Evolutionary conservation across 2,888 invertebrate genomes (phyloP), one percentile per base, ranked within the genome.

Genomic region (Allygus modestus): DNA sequence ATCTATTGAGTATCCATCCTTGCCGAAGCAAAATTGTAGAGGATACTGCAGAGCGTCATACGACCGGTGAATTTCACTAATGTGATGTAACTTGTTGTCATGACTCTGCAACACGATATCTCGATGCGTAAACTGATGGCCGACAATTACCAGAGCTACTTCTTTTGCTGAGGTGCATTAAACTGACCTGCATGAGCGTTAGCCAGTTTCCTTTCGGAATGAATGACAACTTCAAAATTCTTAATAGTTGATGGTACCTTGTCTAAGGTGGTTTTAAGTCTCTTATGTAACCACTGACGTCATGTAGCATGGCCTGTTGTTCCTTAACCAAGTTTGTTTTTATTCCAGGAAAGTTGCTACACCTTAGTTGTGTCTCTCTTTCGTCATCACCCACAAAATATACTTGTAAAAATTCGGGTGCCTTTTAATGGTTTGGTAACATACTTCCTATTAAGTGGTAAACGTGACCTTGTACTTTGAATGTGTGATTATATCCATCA

Each of bases 381-480:
- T 81, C 31, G n/a, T 28, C 31, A 31, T 54, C 28, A 51, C 85
- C 84, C n/a, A 86, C 79, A 83, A 86, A 87, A 83, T 87, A 88
- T n/a, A 88, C 17, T 87, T 88, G 87, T 33, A 88, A 69, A 81
- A 87, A 88, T 15, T n/a, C 9, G 9, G 33, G 77, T 82, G 86
- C n/a, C n/a, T n/a, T n/a, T 46, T 85, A 12, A 4, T 17, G 9
- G 17, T 33, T 33, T 31, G 87, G 86, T 0, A 87, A 41, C 11
- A 87, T 75, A 37, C 83, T 37, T 20, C 75, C 43, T 23, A 43
- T 43, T 26, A n/a, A 26, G 26, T 79, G 79, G 28, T 79, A 75
- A 9, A 79, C 51, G 26, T 79, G 28, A 20, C 79, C 79, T 46
- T 79, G 12, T 15, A 26, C 46, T 51, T 79, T 79, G 46, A 79